Base-by-base conservation (phyloP, 2,113 vertebrate species). In the Salvelinus namaycush region DNA sequence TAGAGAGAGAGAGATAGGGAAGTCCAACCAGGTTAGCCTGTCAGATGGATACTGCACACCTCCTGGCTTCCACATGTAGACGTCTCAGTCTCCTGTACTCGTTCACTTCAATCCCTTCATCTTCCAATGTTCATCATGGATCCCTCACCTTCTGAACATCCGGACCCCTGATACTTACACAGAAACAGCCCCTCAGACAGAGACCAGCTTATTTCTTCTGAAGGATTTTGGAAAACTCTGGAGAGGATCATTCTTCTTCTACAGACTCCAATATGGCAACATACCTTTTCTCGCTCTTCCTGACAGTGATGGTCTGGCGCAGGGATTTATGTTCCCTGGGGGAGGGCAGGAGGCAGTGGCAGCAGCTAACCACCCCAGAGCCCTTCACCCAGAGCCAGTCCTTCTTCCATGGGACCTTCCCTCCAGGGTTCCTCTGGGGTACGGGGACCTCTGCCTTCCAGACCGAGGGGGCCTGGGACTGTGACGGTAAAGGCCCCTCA, bases 401-500 rank as follows among this genome's bases (percentile, higher is more conserved):
- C 79, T 96, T 97, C 73, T 87, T 96, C 60, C 89, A 93, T 5
- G 95, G 94, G 78, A 93, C 87, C 1, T 99, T 99, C 84, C 97
- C 97, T 13, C 27, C 77, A 22, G 92, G 88, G 44, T 99, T 99
- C 85, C 91, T 95, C 7, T 99, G 97, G 98, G 96, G 96, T 6
- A 93, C 94, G 1, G 98, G 97, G 60, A 97, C 93, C 0, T 95
- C 95, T 14, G 96, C 97, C 3, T 95, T 96, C 86, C 97, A 96
- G 85, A 96, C 96, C 31, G 97, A 99, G 89, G 97, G 97, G 71
- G 93, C 92, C 77, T 91, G 94, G 95, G 88, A 88, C 74, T 83
- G 84, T 74, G 96, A 95, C 0, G 95, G 94, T 22, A 97, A 94
- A 81, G 96, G 96, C 27, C 79, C 80, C 8, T 99, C 97, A 5